Evolutionary conservation across 2,888 invertebrate genomes (phyloP), one percentile per base, ranked within the genome.

Genomic region (Geophilus truncorum): DNA sequence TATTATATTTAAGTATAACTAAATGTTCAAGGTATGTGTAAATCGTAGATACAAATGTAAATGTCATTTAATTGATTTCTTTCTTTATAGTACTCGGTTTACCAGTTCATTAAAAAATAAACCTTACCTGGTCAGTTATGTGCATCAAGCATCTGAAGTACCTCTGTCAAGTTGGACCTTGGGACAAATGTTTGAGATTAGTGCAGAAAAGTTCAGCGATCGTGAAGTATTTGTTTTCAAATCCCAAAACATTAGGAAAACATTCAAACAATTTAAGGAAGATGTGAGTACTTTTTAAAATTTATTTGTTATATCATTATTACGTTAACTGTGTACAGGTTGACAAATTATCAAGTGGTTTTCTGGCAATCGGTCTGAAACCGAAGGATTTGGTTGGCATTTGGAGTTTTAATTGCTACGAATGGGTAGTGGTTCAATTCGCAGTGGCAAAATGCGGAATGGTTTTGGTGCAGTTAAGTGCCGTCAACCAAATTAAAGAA

Each of bases 311-410:
- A 25, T 62, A n/a, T n/a, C n/a, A n/a, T n/a, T n/a, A 90, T 0
- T 92, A 89, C 83, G 83, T 84, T 18, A 45, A 45, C 84, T 90
- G 0, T 83, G 90, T 15, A 84, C 87, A 34, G 88, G 91, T 91
- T 0, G 92, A 94, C 85, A 88, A 88, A 80, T 85, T 94, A 2
- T 94, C 94, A 0, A 92, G 92, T 0, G 93, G 93, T 0, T 88
- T 95, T 0, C 84, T 90, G n/a, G 89, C 90, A 45, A 84, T 93
- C 30, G 94, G 94, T 0, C 84, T 95, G 21, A 86, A 90, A 80
- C 89, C 87, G 34, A 94, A 94, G 0, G 95, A 96, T 85, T 87
- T 92, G 9, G 85, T 96, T 2, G 95, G 92, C 0, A 88, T 96
- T 30, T 94, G 93, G 93, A 91, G 92, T 0, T 93, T 94, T 0